Evolutionary conservation across 1,140 invertebrate species (phyloP).

Genomic region (Pseudomyrmex gracilis): DNA sequence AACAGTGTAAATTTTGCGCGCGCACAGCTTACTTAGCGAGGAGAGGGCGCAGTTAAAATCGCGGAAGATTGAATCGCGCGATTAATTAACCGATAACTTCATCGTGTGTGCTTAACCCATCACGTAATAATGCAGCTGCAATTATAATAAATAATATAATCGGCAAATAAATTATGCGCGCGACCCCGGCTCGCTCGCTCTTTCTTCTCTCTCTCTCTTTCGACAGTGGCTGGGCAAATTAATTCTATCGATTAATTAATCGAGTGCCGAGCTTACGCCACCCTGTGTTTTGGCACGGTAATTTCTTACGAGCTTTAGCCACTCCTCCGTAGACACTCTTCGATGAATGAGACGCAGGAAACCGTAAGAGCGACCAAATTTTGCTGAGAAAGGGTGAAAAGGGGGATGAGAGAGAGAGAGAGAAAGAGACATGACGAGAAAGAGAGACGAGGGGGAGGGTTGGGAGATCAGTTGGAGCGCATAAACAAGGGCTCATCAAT

Average conservation of each 20-base stretch:
- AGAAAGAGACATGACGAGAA: background rate
- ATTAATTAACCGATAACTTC: slow-evolving; percentile 62
- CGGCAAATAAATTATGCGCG: slow-evolving; percentile 22
- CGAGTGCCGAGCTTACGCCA: background rate
- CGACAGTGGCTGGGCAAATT: slow-evolving; percentile 15
- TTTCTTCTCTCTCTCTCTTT: background rate
- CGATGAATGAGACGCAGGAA: slow-evolving; percentile 45
- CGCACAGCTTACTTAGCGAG: slow-evolving; percentile 41
- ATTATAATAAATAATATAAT: slow-evolving; percentile 48
- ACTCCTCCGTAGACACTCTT: background rate
- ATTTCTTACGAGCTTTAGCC: slow-evolving; percentile 44
- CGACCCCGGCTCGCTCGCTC: too few relatives aligned
- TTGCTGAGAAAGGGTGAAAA: slow-evolving; percentile 11
- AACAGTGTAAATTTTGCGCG: slow-evolving; percentile 53
- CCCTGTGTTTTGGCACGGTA: slow-evolving; percentile 22
- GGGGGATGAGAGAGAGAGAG: background rate
- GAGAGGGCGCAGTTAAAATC: slow-evolving; percentile 39
- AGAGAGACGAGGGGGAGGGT: background rate
- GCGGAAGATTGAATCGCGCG: slow-evolving; percentile 42
- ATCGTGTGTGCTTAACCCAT: slow-evolving; percentile 21
- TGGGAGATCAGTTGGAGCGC: slow-evolving; percentile 59
- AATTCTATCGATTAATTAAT: slow-evolving; percentile 41
- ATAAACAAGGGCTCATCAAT: slow-evolving; percentile 74
- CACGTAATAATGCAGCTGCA: slow-evolving; percentile 36
- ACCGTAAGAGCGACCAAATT: slow-evolving; percentile 53